These are phyloP conservation scores for Cataglyphis hispanica DNA, from an alignment of 1,140 invertebrate species.

Conservation along the genomic window DNA sequence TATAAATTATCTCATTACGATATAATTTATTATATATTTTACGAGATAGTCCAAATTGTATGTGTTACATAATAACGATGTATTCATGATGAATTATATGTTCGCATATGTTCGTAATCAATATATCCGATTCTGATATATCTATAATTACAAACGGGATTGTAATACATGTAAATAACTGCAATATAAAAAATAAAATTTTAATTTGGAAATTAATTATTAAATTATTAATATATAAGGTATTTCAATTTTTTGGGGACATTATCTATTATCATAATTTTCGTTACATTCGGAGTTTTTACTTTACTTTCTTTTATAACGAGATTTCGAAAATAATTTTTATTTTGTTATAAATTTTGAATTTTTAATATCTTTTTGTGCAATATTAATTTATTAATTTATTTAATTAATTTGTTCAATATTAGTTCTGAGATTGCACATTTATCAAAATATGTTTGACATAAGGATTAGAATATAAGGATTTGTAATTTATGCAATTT, in stretches of 20 bases:
- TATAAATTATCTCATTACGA: slow-evolving; percentile 10
- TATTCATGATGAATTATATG: neutral
- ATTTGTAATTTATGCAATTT: neutral
- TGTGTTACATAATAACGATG: neutral
- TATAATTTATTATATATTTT: neutral
- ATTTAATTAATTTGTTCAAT: neutral
- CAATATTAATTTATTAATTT: neutral
- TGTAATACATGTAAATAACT: neutral
- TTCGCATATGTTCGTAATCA: neutral
- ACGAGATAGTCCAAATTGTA: neutral
- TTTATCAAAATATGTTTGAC: neutral
- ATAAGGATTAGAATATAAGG: neutral
- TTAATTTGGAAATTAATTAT: slow-evolving; percentile 19
- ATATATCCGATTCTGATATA: neutral
- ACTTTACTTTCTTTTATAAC: neutral
- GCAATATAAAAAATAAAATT: neutral
- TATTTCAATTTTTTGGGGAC: neutral
- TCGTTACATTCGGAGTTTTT: neutral
- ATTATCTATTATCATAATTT: neutral
- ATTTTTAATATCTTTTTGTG: slow-evolving; percentile 3
- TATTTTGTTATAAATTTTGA: neutral
- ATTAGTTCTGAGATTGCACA: neutral
- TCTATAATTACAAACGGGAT: neutral
- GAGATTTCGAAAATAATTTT: neutral
- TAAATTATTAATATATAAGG: neutral